Evolutionary conservation across 1,140 invertebrate species (phyloP).

Genomic region (Nymphalis io): DNA sequence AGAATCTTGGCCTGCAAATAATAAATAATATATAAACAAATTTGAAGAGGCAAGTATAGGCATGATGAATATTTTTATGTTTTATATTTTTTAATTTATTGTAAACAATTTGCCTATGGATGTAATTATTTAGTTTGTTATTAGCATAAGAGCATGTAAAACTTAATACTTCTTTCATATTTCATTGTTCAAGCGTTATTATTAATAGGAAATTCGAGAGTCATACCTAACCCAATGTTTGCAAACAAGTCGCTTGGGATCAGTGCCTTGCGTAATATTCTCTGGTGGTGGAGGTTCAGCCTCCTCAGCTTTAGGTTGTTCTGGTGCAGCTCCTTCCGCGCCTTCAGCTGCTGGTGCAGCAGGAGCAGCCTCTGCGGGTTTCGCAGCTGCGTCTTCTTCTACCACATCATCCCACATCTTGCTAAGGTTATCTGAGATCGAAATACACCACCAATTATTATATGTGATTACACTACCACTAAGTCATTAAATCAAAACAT

Average conservation of each 20-base stretch:
- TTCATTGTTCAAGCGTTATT: not conserved
- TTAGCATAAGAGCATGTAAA: too few species aligned
- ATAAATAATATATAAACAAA: slow-evolving; percentile 19
- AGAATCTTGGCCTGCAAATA: slow-evolving; percentile 85
- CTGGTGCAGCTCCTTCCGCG: slow-evolving; percentile 59
- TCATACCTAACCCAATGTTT: slow-evolving; percentile 87
- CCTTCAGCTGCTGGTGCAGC: slow-evolving; percentile 43
- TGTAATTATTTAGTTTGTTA: too few species aligned
- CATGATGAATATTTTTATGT: not conserved
- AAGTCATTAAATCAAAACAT: slow-evolving; percentile 6
- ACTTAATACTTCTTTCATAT: too few species aligned
- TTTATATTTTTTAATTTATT: not conserved
- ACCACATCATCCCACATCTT: slow-evolving; percentile 76
- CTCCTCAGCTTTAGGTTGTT: slow-evolving; percentile 69
- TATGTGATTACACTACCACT: slow-evolving; percentile 30
- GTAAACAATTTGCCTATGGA: too few species aligned
- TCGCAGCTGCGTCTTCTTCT: slow-evolving; percentile 52
- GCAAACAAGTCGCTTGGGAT: slow-evolving; percentile 82
- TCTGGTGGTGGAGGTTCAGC: slow-evolving; percentile 82
- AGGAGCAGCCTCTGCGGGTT: slow-evolving; percentile 36
- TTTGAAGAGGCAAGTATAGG: not conserved
- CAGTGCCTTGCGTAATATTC: slow-evolving; percentile 71
- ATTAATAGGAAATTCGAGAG: not conserved
- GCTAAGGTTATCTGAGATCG: slow-evolving; percentile 59
- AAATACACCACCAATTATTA: slow-evolving; percentile 47